Evolutionary conservation across 2,888 invertebrate genomes (phyloP).

Genomic region (Adineta ricciae): DNA sequence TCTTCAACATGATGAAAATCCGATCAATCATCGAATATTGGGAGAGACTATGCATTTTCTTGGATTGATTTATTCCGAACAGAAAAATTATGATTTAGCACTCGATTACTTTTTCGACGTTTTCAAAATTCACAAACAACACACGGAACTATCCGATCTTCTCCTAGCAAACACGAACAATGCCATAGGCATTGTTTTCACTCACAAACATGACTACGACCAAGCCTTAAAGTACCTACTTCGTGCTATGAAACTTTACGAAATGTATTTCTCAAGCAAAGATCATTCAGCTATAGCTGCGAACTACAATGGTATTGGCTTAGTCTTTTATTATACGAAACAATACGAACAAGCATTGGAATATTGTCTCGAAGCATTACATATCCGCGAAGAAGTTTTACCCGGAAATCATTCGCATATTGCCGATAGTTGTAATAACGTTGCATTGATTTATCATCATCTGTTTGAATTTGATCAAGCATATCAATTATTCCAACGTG

Average conservation of each 20-base stretch:
- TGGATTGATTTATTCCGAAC: neutral
- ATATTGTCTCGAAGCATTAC: neutral
- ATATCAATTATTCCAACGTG: neutral
- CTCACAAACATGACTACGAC: neutral
- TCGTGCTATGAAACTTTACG: neutral
- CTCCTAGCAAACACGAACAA: neutral
- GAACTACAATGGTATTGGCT: neutral
- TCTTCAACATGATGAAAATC: neutral
- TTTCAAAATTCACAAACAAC: neutral
- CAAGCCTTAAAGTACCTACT: constrained; percentile 1
- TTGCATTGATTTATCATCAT: neutral
- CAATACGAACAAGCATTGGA: neutral
- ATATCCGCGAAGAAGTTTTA: neutral
- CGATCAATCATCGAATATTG: neutral
- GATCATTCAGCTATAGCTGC: neutral
- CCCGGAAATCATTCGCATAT: neutral
- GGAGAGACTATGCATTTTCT: neutral
- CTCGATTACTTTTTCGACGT: neutral
- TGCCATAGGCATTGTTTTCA: neutral
- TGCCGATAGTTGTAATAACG: constrained; percentile 1
- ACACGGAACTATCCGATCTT: neutral
- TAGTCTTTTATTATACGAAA: neutral
- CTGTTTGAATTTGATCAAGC: neutral
- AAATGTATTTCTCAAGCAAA: neutral
- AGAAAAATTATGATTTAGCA: neutral